Evolutionary conservation across 2,888 invertebrate genomes (phyloP), one percentile per base, ranked within the genome.

Genomic region (Stomorhina lunata): DNA sequence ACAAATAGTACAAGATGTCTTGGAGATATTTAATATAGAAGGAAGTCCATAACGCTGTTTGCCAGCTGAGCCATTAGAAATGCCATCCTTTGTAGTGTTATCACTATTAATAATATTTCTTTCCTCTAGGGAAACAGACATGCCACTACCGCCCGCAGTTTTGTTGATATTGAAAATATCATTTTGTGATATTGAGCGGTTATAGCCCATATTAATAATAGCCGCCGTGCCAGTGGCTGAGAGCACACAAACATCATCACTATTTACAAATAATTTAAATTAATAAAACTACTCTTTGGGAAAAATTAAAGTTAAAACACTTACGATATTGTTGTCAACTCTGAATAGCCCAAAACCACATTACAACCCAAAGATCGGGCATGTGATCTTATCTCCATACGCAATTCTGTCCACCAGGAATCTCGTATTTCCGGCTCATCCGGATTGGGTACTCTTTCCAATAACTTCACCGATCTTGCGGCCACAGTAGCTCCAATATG

Each of bases 141-240:
- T 91, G 10, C 90, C 86, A 45, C 91, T 84, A 17, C 86, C 87
- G n/a, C 68, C 80, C 1, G 75, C 55, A 1, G 85, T 76, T 27
- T 84, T 84, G 12, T 87, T 84, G 63, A 87, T 86, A 45, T 86
- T 82, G 48, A 88, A 87, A 9, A 89, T 86, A 83, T 91, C 91
- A 2, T 88, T 87, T 80, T 90, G 90, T 2, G 90, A 88, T 7
- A 90, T 86, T 2, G 91, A 89, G 9, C 89, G 91, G 84, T 88
- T 92, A 76, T 92, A 93, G 37, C 93, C 92, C 87, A 93, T 92
- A 86, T 93, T 94, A 75, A 95, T 96, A 17, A 97, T 94, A 0
- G 98, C 98, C 1, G 98, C 99, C 0, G 99, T 99, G 0, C 99
- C 99, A 20, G 95, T 95, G 0, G 97, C 98, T 63, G 97, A 98